Evolutionary conservation across 2,797 vertebrate genomes (phyloP).

Genomic region (Pseudomugil tenellus): DNA sequence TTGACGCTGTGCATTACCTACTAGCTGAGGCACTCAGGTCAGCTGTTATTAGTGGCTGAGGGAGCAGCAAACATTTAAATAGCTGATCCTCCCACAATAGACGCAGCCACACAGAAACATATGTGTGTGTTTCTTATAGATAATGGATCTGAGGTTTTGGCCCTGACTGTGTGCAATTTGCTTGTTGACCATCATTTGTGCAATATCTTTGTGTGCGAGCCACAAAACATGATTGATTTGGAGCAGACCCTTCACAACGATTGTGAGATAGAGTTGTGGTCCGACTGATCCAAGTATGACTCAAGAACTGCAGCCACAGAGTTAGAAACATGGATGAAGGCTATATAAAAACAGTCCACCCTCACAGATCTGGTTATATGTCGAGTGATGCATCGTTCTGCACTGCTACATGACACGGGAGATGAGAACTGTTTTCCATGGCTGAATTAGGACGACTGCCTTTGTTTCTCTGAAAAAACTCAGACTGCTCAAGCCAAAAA

Average conservation of each 20-base stretch:
- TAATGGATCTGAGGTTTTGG: slow-evolving; percentile 41
- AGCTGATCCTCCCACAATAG: slow-evolving; percentile 49
- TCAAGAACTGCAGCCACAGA: slow-evolving; percentile 30
- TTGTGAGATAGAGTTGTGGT: slow-evolving; percentile 18
- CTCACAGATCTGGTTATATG: not conserved
- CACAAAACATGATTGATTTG: slow-evolving; percentile 34
- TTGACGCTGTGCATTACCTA: slow-evolving; percentile 22
- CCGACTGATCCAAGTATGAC: slow-evolving; percentile 32
- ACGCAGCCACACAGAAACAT: slow-evolving; percentile 34
- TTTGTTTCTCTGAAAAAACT: not conserved
- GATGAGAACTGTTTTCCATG: not conserved
- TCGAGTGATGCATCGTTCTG: not conserved
- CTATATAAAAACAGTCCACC: not conserved
- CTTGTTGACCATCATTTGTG: slow-evolving; percentile 56
- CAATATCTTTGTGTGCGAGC: slow-evolving; percentile 39
- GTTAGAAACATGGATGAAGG: slow-evolving; percentile 24
- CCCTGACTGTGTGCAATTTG: slow-evolving; percentile 30
- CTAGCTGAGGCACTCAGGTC: slow-evolving; percentile 25
- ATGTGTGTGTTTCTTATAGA: slow-evolving; percentile 26
- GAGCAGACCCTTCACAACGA: slow-evolving; percentile 34
- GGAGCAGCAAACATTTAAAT: slow-evolving; percentile 61
- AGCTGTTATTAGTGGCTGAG: slow-evolving; percentile 21
- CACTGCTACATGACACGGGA: no score
- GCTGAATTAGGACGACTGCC: not conserved
- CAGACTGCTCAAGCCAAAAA: no score